A percentile compares a stretch with the other conserved stretches of the same genome.
Conservation (phyloP, 2,113 vertebrate genomes). For the Oryzias curvinotus region DNA sequence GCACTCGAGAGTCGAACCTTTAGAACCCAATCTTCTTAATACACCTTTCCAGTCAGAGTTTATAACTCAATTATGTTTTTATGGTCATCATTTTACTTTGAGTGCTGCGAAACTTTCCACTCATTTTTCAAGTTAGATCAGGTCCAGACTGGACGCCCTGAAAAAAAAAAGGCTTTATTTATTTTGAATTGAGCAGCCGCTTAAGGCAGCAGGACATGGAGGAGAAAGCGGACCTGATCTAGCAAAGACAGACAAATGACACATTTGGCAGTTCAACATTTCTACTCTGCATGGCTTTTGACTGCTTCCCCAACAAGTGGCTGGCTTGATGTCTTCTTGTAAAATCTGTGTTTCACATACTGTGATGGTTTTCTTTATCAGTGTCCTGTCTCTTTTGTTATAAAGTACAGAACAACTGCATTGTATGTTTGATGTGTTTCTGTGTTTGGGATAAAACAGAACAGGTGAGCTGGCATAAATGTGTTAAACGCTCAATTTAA, state of each 20-base stretch:
- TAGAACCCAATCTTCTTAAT: not conserved
- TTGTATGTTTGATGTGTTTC: not conserved
- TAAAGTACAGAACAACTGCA: slow-evolving; percentile 1
- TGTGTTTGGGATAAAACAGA: slow-evolving; percentile 4
- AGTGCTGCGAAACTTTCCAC: not conserved
- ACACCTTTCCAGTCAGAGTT: slow-evolving; percentile 9
- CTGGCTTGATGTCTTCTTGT: slow-evolving; percentile 50
- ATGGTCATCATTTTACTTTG: not conserved
- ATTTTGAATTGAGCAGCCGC: too few relatives aligned
- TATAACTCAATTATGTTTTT: slow-evolving; percentile 13
- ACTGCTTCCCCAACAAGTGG: slow-evolving; percentile 41
- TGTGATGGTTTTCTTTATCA: slow-evolving; percentile 28
- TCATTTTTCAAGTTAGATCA: not conserved
- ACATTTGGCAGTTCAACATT: slow-evolving; percentile 26
- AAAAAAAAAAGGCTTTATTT: too few relatives aligned
- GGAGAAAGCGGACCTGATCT: slow-evolving; percentile 6
- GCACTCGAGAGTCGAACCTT: not conserved
- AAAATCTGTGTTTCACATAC: slow-evolving; percentile 22
- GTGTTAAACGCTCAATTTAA: not conserved
- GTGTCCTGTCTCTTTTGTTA: not conserved
- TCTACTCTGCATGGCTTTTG: slow-evolving; percentile 64
- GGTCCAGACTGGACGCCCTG: not conserved
- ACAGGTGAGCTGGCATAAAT: not conserved
- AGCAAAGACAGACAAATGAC: slow-evolving; percentile 8
- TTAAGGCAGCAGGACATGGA: too few relatives aligned